Conservation (phyloP, 2,888 invertebrate genomes). For the Acronicta leporina region DNA sequence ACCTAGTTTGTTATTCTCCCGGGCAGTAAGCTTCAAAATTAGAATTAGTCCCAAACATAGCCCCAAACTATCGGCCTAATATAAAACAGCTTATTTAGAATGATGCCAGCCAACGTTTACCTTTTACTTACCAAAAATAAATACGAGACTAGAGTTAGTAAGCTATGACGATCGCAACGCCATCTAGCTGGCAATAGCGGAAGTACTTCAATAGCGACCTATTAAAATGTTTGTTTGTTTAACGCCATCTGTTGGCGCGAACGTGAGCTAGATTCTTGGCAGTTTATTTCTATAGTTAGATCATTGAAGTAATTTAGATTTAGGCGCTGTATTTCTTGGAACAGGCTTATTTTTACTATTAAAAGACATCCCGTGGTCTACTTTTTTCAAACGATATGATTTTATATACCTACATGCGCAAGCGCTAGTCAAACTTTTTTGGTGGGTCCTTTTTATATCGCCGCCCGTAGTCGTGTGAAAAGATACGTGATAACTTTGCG, state of each 20-base stretch:
- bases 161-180: slow-evolving; percentile 56
- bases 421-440: slow-evolving; percentile 13
- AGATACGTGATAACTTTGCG: not conserved
- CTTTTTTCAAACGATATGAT: slow-evolving; percentile 17
- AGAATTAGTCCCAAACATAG: slow-evolving; percentile 26
- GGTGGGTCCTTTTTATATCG: not conserved
- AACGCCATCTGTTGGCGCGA: slow-evolving; percentile 57
- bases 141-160: slow-evolving; percentile 66
- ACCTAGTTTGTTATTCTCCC: slow-evolving; percentile 12
- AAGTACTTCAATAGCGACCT: slow-evolving; percentile 34
- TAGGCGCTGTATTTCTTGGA: slow-evolving; percentile 35
- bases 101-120: slow-evolving; percentile 66
- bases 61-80: slow-evolving; percentile 52
- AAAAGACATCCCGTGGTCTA: slow-evolving; percentile 13
- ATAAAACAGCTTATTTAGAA: slow-evolving; percentile 62
- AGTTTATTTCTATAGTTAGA: slow-evolving; percentile 41
- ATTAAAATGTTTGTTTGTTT: slow-evolving; percentile 39
- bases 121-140: slow-evolving; percentile 81
- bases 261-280: slow-evolving; percentile 26
- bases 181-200: slow-evolving; percentile 60
- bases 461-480: not conserved
- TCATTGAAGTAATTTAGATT: slow-evolving; percentile 36
- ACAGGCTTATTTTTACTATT: slow-evolving; percentile 19
- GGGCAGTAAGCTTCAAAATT: slow-evolving; percentile 20
- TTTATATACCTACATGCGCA: slow-evolving; percentile 3